Evolutionary conservation across 1,140 invertebrate species (phyloP).

Genomic region (Brachionus plicatilis): DNA sequence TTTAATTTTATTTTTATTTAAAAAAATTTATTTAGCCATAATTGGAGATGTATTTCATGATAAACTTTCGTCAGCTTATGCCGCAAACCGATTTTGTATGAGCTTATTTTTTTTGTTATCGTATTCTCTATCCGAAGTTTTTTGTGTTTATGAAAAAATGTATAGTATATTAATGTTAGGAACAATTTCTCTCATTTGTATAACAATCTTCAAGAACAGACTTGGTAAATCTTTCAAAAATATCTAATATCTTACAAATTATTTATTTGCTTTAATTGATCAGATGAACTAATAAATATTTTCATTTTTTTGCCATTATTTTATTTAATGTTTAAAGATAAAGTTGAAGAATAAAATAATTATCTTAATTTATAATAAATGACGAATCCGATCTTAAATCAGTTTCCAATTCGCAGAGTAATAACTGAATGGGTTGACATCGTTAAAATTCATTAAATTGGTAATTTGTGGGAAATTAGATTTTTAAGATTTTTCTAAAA

Average conservation of each 20-base stretch:
- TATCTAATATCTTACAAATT: neutral
- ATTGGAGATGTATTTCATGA: neutral
- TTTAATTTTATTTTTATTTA: neutral
- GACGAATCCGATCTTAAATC: too few species aligned
- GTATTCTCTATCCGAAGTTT: neutral
- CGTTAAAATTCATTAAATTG: too few species aligned
- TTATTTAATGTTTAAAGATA: too few species aligned
- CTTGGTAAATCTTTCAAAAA: neutral
- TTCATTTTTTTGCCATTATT: too few species aligned
- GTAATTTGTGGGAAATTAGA: too few species aligned
- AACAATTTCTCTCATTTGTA: neutral
- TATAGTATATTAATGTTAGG: neutral
- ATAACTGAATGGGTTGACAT: too few species aligned
- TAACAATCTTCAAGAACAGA: neutral
- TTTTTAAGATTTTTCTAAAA: too few species aligned
- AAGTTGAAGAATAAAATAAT: too few species aligned
- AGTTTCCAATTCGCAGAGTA: too few species aligned
- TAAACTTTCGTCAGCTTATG: neutral
- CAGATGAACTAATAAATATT: too few species aligned
- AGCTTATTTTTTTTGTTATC: slow-evolving; percentile 7
- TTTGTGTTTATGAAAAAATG: slow-evolving; percentile 4
- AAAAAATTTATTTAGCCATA: neutral
- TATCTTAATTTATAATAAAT: too few species aligned
- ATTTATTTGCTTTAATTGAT: too few species aligned
- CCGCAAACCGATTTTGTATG: neutral